Evolutionary conservation across 1,140 invertebrate species (phyloP).

Genomic region (Lepidurus apus): DNA sequence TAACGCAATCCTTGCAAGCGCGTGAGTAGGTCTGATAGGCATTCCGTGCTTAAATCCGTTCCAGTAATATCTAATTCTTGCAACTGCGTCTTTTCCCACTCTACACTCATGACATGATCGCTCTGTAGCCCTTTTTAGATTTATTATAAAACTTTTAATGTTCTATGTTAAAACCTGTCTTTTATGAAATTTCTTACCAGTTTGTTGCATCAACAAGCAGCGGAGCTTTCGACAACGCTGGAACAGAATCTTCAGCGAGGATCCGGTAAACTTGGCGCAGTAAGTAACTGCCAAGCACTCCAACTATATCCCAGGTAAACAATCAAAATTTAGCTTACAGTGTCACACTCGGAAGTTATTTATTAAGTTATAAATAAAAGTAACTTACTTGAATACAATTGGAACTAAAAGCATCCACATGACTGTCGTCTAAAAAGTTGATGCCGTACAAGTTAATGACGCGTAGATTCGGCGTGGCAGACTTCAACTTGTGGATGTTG

Average conservation of each 20-base stretch:
- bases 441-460: constrained; percentile 96
- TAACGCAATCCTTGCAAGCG: constrained; percentile 82
- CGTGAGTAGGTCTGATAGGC: constrained; percentile 84
- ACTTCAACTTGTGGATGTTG: constrained; percentile 97
- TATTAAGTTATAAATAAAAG: no score
- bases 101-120: constrained; percentile 86
- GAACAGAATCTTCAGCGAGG: constrained; percentile 90
- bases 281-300: constrained; percentile 95
- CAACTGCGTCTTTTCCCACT: constrained; percentile 94
- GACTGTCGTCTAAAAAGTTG: constrained; percentile 96
- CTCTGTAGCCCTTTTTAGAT: constrained; percentile 66
- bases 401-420: constrained; percentile 95
- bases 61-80: constrained; percentile 95
- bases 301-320: constrained; percentile 66
- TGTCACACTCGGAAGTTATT: no score
- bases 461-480: constrained; percentile 86
- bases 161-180: neutral
- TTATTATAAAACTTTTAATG: constrained; percentile 3
- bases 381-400: constrained; percentile 72
- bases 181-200: constrained; percentile 57
- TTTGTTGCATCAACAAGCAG: constrained; percentile 92
- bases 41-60: constrained; percentile 90
- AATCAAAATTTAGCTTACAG: constrained; percentile 3
- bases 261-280: constrained; percentile 93
- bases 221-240: constrained; percentile 86